Evolutionary conservation across 2,113 vertebrate genomes (phyloP).

Genomic region (Colinus virginianus): DNA sequence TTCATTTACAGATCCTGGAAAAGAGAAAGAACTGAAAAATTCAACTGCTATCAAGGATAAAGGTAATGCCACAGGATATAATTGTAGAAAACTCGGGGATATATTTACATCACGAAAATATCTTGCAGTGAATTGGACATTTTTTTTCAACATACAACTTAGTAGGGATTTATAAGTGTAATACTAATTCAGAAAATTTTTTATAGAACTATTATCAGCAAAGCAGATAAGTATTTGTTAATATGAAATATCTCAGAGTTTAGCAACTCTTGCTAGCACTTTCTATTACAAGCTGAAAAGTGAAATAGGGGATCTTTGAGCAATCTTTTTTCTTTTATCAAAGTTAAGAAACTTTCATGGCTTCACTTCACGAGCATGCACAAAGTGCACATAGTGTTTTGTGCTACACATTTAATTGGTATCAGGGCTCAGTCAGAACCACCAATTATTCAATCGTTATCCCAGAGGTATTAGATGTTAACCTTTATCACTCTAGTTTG

Average conservation of each 20-base stretch:
- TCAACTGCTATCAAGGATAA: conserved; percentile 13
- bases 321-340: neutral
- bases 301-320: neutral
- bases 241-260: neutral
- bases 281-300: neutral
- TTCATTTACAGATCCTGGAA: conserved; percentile 48
- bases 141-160: neutral
- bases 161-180: neutral
- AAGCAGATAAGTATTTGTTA: neutral
- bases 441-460: neutral
- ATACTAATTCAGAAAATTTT: neutral
- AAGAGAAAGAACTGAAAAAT: conserved; percentile 41
- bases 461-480: neutral
- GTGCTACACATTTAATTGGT: neutral
- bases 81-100: neutral
- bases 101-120: neutral
- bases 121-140: neutral
- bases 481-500: neutral
- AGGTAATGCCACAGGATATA: neutral
- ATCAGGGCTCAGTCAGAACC: neutral
- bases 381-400: neutral
- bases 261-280: neutral
- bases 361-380: neutral
- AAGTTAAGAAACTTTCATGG: neutral
- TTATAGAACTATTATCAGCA: neutral